Conservation (phyloP, 2,797 vertebrate genomes). For the Trematomus bernacchii region DNA sequence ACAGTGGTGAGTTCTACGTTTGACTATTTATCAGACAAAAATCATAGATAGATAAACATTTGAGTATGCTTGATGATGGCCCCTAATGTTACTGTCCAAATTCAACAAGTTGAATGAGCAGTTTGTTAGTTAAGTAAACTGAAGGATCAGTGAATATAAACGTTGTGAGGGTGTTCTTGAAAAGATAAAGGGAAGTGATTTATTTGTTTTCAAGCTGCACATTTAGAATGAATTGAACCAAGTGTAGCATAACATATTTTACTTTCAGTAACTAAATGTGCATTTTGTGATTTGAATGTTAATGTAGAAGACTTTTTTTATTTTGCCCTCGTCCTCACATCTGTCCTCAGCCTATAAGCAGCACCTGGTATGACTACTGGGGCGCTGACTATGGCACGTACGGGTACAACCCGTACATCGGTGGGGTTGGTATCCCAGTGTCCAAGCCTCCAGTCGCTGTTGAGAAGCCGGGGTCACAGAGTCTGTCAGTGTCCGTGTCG, state of each 20-base stretch:
- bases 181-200: neutral
- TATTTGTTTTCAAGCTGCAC: neutral
- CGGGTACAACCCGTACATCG: slow-evolving; percentile 97
- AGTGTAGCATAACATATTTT: neutral
- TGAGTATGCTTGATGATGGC: too few species aligned
- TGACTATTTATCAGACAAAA: neutral
- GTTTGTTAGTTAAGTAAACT: neutral
- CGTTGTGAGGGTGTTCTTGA: fast-evolving
- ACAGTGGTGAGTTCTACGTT: neutral
- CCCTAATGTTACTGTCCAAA: too few species aligned
- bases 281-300: neutral
- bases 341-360: slow-evolving; percentile 93
- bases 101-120: too few species aligned
- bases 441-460: slow-evolving; percentile 92
- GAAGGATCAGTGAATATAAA: neutral
- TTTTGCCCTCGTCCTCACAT: neutral
- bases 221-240: neutral
- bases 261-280: neutral
- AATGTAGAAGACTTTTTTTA: neutral
- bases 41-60: neutral
- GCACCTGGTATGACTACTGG: slow-evolving; percentile 99
- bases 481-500: slow-evolving; percentile 95
- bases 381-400: slow-evolving; percentile 97
- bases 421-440: slow-evolving; percentile 95
- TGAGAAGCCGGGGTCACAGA: slow-evolving; percentile 96